Conservation (phyloP, 2,888 invertebrate species). For the Penaeus monodon region DNA sequence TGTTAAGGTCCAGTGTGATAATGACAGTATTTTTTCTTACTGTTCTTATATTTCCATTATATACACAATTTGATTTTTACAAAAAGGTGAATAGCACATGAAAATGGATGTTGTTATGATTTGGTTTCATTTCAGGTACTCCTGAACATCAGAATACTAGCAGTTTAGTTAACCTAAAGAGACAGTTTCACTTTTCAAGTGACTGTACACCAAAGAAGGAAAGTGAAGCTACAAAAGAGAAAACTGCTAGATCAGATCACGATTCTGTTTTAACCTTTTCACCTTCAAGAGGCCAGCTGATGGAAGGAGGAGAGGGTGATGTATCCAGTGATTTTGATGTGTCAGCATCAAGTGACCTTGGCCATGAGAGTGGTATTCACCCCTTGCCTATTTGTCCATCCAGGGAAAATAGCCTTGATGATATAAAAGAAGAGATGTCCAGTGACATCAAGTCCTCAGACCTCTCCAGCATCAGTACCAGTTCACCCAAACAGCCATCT, state of each 20-base stretch:
- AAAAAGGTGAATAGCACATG: neutral
- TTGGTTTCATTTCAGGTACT: constrained; percentile 36
- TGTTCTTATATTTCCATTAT: neutral
- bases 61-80: neutral
- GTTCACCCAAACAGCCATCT: constrained; percentile 37
- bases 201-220: constrained; percentile 43
- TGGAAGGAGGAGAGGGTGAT: constrained; percentile 17
- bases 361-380: constrained; percentile 61
- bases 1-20: no score
- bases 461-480: constrained; percentile 34
- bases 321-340: constrained; percentile 62
- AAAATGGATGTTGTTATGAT: no score
- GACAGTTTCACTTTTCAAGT: constrained; percentile 46
- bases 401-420: constrained; percentile 49
- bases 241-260: neutral
- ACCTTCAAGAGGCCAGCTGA: neutral
- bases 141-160: neutral
- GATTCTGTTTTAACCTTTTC: constrained; percentile 7
- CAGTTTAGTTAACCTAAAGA: constrained; percentile 32
- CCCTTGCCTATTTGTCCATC: constrained; percentile 42
- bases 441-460: constrained; percentile 31
- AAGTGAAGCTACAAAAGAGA: neutral
- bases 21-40: no score
- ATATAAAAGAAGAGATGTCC: constrained; percentile 44
- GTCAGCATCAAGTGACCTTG: constrained; percentile 43